Conservation (phyloP, 2,113 vertebrate species). For the Psilopsiagon aurifrons region DNA sequence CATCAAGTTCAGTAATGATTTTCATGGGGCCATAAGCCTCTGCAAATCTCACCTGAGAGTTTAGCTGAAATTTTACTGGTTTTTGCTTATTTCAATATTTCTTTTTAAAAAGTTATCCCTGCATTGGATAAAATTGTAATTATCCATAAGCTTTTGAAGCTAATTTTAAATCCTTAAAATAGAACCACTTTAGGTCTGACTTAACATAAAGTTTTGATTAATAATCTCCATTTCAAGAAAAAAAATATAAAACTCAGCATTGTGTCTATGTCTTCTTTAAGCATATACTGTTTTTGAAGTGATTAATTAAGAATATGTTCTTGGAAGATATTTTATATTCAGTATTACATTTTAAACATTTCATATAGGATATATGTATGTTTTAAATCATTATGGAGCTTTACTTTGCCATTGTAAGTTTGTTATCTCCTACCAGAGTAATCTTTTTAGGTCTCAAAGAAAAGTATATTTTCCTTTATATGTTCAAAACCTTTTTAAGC, state of each 20-base stretch:
- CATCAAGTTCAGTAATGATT: constrained; percentile 30
- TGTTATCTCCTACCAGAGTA: not conserved
- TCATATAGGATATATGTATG: not conserved
- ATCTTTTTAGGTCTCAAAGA: not conserved
- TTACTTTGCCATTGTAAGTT: not conserved
- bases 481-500: not conserved
- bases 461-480: not conserved
- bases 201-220: constrained; percentile 40
- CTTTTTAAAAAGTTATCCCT: constrained; percentile 38
- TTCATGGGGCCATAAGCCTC: not conserved
- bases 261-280: not conserved
- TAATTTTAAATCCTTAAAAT: constrained; percentile 61
- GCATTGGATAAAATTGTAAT: constrained; percentile 41
- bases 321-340: not conserved
- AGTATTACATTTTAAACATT: not conserved
- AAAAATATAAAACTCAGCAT: not conserved
- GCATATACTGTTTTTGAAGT: not conserved
- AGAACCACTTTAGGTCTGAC: constrained; percentile 48
- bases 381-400: not conserved
- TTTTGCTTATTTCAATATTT: constrained; percentile 26
- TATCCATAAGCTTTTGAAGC: constrained; percentile 37
- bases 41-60: constrained; percentile 50
- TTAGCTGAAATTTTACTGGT: constrained; percentile 9
- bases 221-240: constrained; percentile 45
- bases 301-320: constrained; percentile 5